These are phyloP conservation scores for Aeoliscus strigatus DNA, from an alignment of 2,797 vertebrate genomes.

Conservation along the genomic window DNA sequence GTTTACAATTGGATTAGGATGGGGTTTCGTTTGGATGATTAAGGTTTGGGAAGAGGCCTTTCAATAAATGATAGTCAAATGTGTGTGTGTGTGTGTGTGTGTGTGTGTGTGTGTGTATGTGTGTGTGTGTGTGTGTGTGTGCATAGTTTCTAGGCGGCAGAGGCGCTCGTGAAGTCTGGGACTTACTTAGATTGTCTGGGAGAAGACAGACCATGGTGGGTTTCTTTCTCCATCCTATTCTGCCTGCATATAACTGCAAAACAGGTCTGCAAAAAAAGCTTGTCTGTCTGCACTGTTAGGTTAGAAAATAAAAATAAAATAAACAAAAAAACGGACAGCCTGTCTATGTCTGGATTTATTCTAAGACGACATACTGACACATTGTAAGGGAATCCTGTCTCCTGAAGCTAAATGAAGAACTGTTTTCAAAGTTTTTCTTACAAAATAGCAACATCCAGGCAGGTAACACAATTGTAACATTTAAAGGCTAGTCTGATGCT, in stretches of 20 bases:
- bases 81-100: slow-evolving; percentile 7
- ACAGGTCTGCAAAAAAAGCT: slow-evolving; percentile 10
- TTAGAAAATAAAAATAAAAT: slow-evolving; percentile 15
- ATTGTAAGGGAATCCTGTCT: slow-evolving; percentile 4
- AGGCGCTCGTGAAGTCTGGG: slow-evolving; percentile 31
- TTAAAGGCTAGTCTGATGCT: slow-evolving; percentile 18
- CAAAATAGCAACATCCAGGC: slow-evolving; percentile 12
- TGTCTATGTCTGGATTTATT: slow-evolving; percentile 15
- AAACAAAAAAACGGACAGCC: slow-evolving; percentile 16
- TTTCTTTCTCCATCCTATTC: slow-evolving; percentile 36
- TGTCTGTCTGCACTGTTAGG: slow-evolving; percentile 8
- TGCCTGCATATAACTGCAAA: slow-evolving; percentile 24
- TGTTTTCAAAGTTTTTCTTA: too few relatives aligned
- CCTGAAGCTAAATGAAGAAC: slow-evolving; percentile 6
- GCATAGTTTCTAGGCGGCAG: slow-evolving; percentile 25
- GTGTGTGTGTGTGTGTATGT: too few relatives aligned
- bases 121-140: slow-evolving; percentile 7
- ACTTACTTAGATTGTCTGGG: slow-evolving; percentile 27
- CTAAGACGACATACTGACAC: slow-evolving; percentile 8
- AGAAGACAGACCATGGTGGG: slow-evolving; percentile 29
- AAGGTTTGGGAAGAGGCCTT: too few relatives aligned
- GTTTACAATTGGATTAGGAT: too few relatives aligned
- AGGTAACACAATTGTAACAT: slow-evolving; percentile 12
- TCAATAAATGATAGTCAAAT: too few relatives aligned
- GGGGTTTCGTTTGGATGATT: too few relatives aligned